Evolutionary conservation across 1,140 invertebrate genomes (phyloP), one percentile per base, ranked within the genome.

Genomic region (Thrips palmi): DNA sequence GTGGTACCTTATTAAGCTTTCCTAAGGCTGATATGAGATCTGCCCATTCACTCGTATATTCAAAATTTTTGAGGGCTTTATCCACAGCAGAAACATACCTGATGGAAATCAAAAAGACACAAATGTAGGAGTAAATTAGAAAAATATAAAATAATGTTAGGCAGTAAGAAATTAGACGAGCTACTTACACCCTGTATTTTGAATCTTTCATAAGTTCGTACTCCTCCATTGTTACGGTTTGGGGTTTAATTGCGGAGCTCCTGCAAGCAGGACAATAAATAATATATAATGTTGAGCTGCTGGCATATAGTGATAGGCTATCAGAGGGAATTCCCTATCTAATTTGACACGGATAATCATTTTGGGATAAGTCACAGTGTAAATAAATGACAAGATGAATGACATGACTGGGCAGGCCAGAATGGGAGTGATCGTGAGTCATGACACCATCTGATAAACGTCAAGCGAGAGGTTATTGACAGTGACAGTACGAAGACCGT

Each of bases 21-120:
- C 78, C 82, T 30, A 94, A 57, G 15, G 87, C 85, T 36, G 84
- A 81, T 47, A 94, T 93, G 18, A 94, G 62, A 64, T 94, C 89
- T 42, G 88, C 83, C 88, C 89, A 94, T 71, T 93, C 89, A 50
- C 80, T 86, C 15, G 86, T 88, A 49, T 81, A 86, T 52, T 93
- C 89, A 64, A 94, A 94, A 57, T 72, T 83, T 52, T 86, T 87
- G 18, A 94, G 57, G 24, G 82, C 83, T 57, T 88, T 92, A 50
- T 94, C 89, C 27, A 93, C 72, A 27, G 74, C 69, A 30, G 70
- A 67, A 28, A 81, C 78, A 60, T 84, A 81, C 39, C 64, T 69
- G 39, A 35, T 49, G 45, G 37, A 29, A 37, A 38, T 39, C 45
- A 29, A 39, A 39, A 35, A n/a, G 22, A 39, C 18, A 2, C 28